Conservation (phyloP, 2,797 vertebrate genomes). For the Cirrhinus molitorella region DNA sequence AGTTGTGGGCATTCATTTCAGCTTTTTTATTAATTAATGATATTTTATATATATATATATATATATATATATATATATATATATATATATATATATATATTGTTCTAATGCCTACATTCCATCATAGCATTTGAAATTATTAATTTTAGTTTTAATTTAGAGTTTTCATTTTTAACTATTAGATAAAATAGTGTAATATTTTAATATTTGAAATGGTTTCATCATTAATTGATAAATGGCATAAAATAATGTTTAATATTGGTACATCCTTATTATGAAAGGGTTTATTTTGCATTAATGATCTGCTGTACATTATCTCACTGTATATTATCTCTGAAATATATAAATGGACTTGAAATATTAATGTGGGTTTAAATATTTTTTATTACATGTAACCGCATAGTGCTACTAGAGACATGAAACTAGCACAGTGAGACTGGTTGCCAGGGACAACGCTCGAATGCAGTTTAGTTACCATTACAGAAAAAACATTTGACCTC, state of each 20-base stretch:
- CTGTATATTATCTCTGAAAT: not conserved
- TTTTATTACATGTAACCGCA: not conserved
- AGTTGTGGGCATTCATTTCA: not conserved
- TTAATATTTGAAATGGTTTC: not conserved
- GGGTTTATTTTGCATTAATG: not conserved
- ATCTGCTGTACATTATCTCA: not conserved
- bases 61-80: not conserved
- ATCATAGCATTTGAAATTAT: too few species aligned
- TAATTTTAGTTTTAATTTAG: not conserved
- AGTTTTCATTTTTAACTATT: not conserved
- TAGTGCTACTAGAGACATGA: not conserved
- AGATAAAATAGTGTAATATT: not conserved
- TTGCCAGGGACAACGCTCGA: slow-evolving; percentile 9
- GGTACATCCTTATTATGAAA: not conserved
- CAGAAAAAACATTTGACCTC: slow-evolving; percentile 11
- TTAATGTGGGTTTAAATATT: not conserved
- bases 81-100: not conserved
- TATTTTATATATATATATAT: too few species aligned
- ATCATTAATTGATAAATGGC: not conserved
- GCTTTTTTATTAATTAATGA: too few species aligned
- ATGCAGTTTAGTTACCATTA: slow-evolving; percentile 8
- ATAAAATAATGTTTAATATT: not conserved
- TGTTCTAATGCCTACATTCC: not conserved
- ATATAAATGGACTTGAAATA: not conserved
- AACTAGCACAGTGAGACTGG: not conserved